phyloP scores from a whole-genome alignment of 2,888 invertebrate genomes.

The Sphecodes monilicornis region DNA sequence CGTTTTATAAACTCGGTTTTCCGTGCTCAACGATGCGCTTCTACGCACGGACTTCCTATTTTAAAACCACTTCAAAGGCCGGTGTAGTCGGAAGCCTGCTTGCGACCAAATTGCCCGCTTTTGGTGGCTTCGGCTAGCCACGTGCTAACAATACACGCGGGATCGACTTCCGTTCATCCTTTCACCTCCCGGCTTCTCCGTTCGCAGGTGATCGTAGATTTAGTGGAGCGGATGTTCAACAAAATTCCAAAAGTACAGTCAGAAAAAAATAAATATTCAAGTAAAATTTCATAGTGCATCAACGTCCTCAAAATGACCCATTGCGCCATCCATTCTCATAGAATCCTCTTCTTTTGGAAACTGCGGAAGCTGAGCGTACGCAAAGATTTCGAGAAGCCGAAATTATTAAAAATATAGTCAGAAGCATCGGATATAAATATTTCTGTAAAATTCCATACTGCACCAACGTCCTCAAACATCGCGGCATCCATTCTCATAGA shows the following conservation, averaged over 20 bases:
- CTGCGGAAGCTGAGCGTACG: too few relatives aligned
- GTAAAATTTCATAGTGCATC: too few relatives aligned
- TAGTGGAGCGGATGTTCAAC: background rate
- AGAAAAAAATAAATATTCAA: too few relatives aligned
- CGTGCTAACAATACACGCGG: constrained; percentile 52
- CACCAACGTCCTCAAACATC: too few relatives aligned
- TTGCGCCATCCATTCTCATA: too few relatives aligned
- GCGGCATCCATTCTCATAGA: too few relatives aligned
- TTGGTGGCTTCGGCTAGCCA: constrained; percentile 45
- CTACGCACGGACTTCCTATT: constrained; percentile 20
- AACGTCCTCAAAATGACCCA: too few relatives aligned
- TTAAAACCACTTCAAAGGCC: constrained; percentile 31
- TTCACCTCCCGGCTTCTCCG: constrained; percentile 26
- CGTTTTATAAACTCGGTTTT: background rate
- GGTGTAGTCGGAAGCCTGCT: constrained; percentile 43
- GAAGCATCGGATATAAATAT: background rate
- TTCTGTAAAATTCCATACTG: too few relatives aligned
- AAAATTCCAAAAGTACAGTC: background rate
- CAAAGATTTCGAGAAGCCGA: too few relatives aligned
- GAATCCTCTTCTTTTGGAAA: too few relatives aligned
- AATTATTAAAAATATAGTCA: background rate
- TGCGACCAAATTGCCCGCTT: constrained; percentile 37
- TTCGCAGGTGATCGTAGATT: background rate
- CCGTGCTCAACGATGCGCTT: background rate
- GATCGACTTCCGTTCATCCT: constrained; percentile 27